Base-by-base conservation (phyloP, 1,140 invertebrate species). In the Ceratosolen solmsi region DNA sequence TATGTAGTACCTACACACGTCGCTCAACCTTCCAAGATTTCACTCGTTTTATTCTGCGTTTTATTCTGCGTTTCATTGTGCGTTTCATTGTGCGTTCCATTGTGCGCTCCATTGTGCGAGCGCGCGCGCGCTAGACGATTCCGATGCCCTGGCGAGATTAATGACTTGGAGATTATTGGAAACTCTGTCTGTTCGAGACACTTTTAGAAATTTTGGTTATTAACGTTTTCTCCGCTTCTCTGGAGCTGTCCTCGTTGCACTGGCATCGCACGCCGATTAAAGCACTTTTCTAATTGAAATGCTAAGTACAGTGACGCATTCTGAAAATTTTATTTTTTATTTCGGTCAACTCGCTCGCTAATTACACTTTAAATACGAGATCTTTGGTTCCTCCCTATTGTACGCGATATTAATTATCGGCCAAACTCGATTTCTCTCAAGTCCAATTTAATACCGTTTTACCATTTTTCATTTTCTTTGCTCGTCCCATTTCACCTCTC, bases 31-130 rank as follows among this genome's bases (percentile, higher is more conserved):
- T 65, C 30, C 13, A 30, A 65, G 60, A 65, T 65, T 65, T 65
- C 60, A 36, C 60, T 65, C 13, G 60, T 22, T 65, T 65, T 65
- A 36, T 65, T n/a, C n/a, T n/a, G n/a, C n/a, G n/a, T n/a, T n/a
- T n/a, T n/a, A n/a, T n/a, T n/a, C n/a, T n/a, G n/a, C n/a, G n/a
- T n/a, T n/a, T n/a, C n/a, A n/a, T n/a, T n/a, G n/a, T n/a, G n/a
- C n/a, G n/a, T n/a, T n/a, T n/a, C n/a, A n/a, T n/a, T n/a, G n/a
- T n/a, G n/a, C n/a, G n/a, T n/a, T n/a, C n/a, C n/a, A n/a, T n/a
- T n/a, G n/a, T n/a, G n/a, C n/a, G n/a, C n/a, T n/a, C n/a, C n/a
- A n/a, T n/a, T n/a, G n/a, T n/a, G n/a, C n/a, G n/a, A n/a, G n/a
- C 4, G 0, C 36, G 27, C 15, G 30, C 22, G 27, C 60, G 30